phyloP scores from a whole-genome alignment of 1,140 invertebrate genomes.

The Hirudo medicinalis region DNA sequence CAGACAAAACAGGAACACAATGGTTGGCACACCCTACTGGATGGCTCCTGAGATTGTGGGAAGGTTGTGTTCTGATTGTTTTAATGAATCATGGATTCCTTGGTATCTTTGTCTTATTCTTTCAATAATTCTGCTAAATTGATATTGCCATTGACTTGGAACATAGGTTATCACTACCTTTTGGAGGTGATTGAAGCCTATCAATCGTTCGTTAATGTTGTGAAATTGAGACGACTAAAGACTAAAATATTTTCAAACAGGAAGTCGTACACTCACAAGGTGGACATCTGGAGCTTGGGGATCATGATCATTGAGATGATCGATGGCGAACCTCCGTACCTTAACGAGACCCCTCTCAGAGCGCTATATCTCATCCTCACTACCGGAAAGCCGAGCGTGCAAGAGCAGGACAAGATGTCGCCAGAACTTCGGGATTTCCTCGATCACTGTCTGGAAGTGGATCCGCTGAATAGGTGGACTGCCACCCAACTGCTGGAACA shows the following conservation, averaged over 20 bases:
- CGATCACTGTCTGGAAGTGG: conserved; percentile 72
- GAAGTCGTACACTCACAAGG: conserved; percentile 24
- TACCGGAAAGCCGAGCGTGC: conserved; percentile 27
- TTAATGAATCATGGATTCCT: not conserved
- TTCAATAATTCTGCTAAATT: not conserved
- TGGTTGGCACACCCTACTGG: conserved; percentile 36
- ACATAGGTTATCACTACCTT: no score
- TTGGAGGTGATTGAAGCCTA: not conserved
- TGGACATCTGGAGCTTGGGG: conserved; percentile 29
- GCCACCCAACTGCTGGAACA: conserved; percentile 73
- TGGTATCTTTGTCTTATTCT: not conserved
- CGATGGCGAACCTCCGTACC: conserved; percentile 29
- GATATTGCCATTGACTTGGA: not conserved
- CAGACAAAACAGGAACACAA: conserved; percentile 35
- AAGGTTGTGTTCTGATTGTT: conserved; percentile 21
- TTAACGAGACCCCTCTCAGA: conserved; percentile 27
- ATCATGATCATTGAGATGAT: conserved; percentile 31
- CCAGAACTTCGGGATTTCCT: conserved; percentile 52
- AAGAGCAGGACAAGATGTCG: conserved; percentile 20
- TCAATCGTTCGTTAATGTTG: not conserved
- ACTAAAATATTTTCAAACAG: conserved; percentile 5
- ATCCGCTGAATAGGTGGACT: conserved; percentile 72
- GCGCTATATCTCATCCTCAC: conserved; percentile 26
- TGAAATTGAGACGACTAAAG: no score
- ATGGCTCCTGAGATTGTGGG: conserved; percentile 29